Conservation (phyloP, 2,113 vertebrate species). For the Bos indicus region DNA sequence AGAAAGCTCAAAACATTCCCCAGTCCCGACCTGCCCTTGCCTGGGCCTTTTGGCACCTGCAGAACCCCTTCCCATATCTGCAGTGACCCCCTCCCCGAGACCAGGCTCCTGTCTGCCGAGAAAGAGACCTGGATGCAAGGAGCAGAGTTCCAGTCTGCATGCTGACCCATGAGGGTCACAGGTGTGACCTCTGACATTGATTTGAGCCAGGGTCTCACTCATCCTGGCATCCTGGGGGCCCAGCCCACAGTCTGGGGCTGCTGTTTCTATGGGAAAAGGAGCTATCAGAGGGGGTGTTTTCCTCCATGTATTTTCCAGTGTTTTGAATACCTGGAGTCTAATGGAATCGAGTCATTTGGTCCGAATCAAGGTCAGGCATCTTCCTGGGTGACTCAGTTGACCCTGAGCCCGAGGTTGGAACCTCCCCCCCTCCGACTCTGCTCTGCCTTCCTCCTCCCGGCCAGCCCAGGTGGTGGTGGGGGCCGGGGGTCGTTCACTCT, state of each 20-base stretch:
- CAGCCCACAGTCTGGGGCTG: neutral
- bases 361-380: neutral
- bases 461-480: neutral
- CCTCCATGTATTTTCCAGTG: neutral
- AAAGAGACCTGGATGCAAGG: neutral
- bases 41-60: neutral
- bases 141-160: neutral
- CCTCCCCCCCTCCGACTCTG: neutral
- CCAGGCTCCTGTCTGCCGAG: neutral
- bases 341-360: neutral
- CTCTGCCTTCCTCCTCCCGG: neutral
- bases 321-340: neutral
- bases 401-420: neutral
- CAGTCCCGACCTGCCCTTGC: neutral
- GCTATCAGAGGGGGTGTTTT: neutral
- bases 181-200: neutral
- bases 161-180: neutral
- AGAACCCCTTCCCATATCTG: neutral
- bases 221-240: neutral
- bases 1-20: neutral
- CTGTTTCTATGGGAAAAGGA: neutral
- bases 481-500: neutral
- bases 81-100: neutral
- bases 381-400: neutral
- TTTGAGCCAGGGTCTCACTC: neutral